phyloP scores from a whole-genome alignment of 2,888 invertebrate genomes.

The Pherbina coryleti region DNA sequence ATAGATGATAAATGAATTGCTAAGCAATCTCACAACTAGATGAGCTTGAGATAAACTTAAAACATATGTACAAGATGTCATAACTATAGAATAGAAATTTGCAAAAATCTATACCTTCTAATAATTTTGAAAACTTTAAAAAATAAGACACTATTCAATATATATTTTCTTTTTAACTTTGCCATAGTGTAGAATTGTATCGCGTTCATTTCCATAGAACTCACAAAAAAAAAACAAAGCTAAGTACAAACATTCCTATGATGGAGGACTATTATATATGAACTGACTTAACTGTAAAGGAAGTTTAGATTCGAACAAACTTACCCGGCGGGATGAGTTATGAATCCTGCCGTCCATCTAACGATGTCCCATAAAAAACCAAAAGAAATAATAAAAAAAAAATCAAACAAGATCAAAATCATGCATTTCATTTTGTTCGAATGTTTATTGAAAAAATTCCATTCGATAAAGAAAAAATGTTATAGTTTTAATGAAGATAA shows the following conservation, averaged over 20 bases:
- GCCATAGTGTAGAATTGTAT: background rate
- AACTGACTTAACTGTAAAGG: conserved; percentile 25
- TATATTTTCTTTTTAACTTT: conserved; percentile 1
- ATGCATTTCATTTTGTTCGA: conserved; percentile 58
- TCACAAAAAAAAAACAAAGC: background rate
- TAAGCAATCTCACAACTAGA: too few relatives aligned
- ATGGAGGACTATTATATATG: background rate
- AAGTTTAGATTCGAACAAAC: conserved; percentile 52
- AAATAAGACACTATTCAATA: background rate
- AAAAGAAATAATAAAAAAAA: conserved; percentile 69
- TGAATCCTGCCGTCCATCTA: conserved; percentile 71
- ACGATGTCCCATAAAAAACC: conserved; percentile 70
- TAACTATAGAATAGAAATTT: too few relatives aligned
- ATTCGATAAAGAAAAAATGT: conserved; percentile 8
- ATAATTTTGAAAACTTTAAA: background rate
- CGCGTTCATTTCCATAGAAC: background rate
- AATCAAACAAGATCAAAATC: conserved; percentile 68
- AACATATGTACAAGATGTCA: too few relatives aligned
- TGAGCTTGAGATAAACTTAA: too few relatives aligned
- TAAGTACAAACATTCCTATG: background rate
- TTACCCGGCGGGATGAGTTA: conserved; percentile 71
- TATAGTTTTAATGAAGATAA: background rate
- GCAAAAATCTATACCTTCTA: too few relatives aligned
- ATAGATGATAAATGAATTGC: too few relatives aligned
- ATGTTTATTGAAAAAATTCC: conserved; percentile 11